Conservation (phyloP, 1,140 invertebrate species). For the Zaprionus capensis region DNA sequence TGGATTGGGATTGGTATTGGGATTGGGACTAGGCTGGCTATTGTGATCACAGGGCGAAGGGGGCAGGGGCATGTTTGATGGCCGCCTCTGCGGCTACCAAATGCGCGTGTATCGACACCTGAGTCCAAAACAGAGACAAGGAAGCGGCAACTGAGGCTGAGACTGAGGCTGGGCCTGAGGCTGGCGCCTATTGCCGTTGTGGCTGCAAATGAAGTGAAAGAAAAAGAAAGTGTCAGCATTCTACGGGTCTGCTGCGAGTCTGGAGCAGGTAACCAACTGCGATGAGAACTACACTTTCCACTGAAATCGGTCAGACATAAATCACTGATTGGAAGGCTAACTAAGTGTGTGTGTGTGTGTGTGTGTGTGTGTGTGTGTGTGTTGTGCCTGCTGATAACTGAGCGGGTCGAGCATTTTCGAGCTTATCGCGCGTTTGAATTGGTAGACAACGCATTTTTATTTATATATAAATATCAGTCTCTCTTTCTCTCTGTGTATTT, state of each 20-base stretch:
- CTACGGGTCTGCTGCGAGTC: slow-evolving; percentile 22
- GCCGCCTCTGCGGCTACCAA: slow-evolving; percentile 68
- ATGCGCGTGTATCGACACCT: slow-evolving; percentile 75
- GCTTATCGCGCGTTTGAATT: slow-evolving; percentile 76
- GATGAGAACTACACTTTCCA: slow-evolving; percentile 53
- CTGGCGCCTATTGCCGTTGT: slow-evolving; percentile 8
- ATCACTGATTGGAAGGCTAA: slow-evolving; percentile 60
- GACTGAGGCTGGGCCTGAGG: not conserved
- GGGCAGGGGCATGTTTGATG: slow-evolving; percentile 25
- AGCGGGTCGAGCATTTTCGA: slow-evolving; percentile 60
- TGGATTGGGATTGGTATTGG: slow-evolving; percentile 30
- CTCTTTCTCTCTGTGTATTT: not conserved
- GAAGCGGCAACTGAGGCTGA: slow-evolving; percentile 22
- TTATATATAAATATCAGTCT: slow-evolving; percentile 16
- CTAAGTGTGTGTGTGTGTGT: slow-evolving; percentile 22
- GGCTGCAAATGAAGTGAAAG: slow-evolving; percentile 23
- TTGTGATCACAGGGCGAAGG: not conserved
- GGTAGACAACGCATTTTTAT: slow-evolving; percentile 71
- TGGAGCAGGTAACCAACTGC: slow-evolving; percentile 42
- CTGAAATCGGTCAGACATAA: slow-evolving; percentile 58
- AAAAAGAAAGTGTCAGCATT: slow-evolving; percentile 57
- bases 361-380: slow-evolving; percentile 11
- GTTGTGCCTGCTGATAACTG: slow-evolving; percentile 65
- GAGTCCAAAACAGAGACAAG: slow-evolving; percentile 55
- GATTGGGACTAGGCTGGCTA: slow-evolving; percentile 18